phyloP scores from a whole-genome alignment of 2,888 invertebrate species.

The Ischnus inquisitorius region DNA sequence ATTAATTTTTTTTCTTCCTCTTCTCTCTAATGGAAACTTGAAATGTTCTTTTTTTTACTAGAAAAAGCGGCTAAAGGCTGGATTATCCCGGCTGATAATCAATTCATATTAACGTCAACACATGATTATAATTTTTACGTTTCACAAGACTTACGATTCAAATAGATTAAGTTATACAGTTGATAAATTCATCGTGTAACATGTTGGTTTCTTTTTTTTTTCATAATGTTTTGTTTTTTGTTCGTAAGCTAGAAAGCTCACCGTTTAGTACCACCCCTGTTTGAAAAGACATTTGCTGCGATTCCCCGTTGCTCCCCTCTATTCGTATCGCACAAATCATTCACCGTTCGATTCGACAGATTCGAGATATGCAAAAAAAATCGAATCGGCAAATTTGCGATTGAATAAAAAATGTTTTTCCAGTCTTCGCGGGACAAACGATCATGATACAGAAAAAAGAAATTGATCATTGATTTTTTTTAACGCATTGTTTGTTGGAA shows the following conservation, averaged over 20 bases:
- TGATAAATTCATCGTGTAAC: slow-evolving; percentile 60
- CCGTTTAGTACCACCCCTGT: slow-evolving; percentile 41
- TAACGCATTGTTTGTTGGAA: background rate
- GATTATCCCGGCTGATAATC: slow-evolving; percentile 56
- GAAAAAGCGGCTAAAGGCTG: slow-evolving; percentile 59
- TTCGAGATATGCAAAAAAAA: slow-evolving; percentile 44
- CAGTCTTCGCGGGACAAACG: background rate
- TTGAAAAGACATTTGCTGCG: slow-evolving; percentile 50
- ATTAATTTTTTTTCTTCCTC: background rate
- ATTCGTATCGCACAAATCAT: slow-evolving; percentile 43
- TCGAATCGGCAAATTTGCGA: slow-evolving; percentile 64
- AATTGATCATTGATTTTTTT: background rate
- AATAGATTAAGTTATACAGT: slow-evolving; percentile 64
- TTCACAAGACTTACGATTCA: slow-evolving; percentile 67
- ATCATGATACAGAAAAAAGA: background rate
- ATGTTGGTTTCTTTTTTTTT: slow-evolving; percentile 29
- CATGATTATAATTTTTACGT: slow-evolving; percentile 65
- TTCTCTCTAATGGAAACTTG: background rate
- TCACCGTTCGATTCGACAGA: background rate
- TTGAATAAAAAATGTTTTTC: background rate
- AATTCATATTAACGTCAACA: slow-evolving; percentile 65
- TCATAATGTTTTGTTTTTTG: slow-evolving; percentile 25
- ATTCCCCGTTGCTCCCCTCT: slow-evolving; percentile 57
- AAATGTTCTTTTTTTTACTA: slow-evolving; percentile 30
- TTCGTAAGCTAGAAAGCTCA: slow-evolving; percentile 60